Evolutionary conservation across 2,113 vertebrate species (phyloP), one percentile per base, ranked within the genome.

Genomic region (Dasypus novemcinctus): DNA sequence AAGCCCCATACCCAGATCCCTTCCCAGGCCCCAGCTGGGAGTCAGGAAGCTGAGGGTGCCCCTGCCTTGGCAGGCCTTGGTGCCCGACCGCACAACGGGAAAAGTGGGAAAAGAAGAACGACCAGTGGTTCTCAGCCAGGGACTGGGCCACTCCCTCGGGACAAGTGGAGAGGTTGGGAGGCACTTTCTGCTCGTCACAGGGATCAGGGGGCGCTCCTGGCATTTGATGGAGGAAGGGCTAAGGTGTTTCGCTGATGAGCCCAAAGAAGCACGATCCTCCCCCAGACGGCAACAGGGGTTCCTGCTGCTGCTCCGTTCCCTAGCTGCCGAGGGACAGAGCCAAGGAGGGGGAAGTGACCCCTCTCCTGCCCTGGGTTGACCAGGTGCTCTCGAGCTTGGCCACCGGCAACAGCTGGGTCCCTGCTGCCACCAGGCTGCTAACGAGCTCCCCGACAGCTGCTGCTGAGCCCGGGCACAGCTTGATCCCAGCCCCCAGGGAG

Each of bases 331-430:
- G 2, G 2, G 12, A 64, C 11, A 1, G 20, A 91, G 57, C 46
- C 20, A 18, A 86, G 20, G 25, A 80, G 33, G 18, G 15, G 49
- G 27, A 59, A 59, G 23, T 14, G 49, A 38, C 27, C 49, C 61
- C 23, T 4, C 1, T 1, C 41, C 46, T 41, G 38, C 78, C 63
- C 63, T 25, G 20, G 12, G 81, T 5, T n/a, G 90, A 38, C 93
- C 93, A 74, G 25, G 33, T 72, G 31, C 41, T 81, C 84, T 84
- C 66, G 12, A 49, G 54, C 83, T 59, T 46, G 4, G 41, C 61
- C 68, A 41, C 66, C 0, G 10, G n/a, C 41, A 61, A 76, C 87
- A 96, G 96, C 94, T 95, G 82, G 21, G 27, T 76, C 59, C 88
- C 94, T 83, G 86, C 84, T 90, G 92, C 84, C n/a, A 33, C 31